Evolutionary conservation across 2,113 vertebrate genomes (phyloP).

Genomic region (Oophaga pumilio): DNA sequence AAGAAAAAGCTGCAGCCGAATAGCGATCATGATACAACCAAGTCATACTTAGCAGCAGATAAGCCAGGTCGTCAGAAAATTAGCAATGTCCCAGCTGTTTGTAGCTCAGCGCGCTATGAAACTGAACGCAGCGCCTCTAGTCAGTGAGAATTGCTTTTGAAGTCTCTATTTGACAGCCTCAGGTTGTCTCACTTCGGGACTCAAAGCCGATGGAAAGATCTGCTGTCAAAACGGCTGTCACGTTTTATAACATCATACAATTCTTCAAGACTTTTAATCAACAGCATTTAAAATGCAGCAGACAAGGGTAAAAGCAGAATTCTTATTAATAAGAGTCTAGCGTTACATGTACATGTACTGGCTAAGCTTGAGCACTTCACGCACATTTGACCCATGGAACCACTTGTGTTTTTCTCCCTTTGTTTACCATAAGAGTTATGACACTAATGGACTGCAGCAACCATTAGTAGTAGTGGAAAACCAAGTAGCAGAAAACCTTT

Average conservation of each 20-base stretch:
- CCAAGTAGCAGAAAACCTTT: too few relatives aligned
- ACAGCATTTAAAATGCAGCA: constrained; percentile 9
- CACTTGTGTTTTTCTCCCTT: not conserved
- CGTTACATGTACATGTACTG: not conserved
- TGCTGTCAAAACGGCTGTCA: constrained; percentile 36
- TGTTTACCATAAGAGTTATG: too few relatives aligned
- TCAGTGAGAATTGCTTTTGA: constrained; percentile 13
- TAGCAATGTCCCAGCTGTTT: constrained; percentile 45
- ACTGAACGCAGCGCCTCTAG: constrained; percentile 3
- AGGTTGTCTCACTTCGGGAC: constrained; percentile 14
- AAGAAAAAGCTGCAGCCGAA: not conserved
- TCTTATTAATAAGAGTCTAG: not conserved
- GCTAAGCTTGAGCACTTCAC: not conserved
- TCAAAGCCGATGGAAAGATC: constrained; percentile 1
- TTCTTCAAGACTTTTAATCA: not conserved
- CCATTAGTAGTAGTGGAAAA: too few relatives aligned
- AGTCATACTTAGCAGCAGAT: constrained; percentile 8
- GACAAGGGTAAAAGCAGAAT: not conserved
- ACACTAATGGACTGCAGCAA: too few relatives aligned
- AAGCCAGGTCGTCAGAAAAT: constrained; percentile 20
- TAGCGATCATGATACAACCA: constrained; percentile 20
- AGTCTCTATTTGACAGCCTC: constrained; percentile 9
- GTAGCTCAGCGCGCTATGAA: not conserved
- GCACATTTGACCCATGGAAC: not conserved
- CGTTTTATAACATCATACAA: constrained; percentile 16